phyloP scores from a whole-genome alignment of 2,888 invertebrate genomes.

The Megastigmus dorsalis region DNA sequence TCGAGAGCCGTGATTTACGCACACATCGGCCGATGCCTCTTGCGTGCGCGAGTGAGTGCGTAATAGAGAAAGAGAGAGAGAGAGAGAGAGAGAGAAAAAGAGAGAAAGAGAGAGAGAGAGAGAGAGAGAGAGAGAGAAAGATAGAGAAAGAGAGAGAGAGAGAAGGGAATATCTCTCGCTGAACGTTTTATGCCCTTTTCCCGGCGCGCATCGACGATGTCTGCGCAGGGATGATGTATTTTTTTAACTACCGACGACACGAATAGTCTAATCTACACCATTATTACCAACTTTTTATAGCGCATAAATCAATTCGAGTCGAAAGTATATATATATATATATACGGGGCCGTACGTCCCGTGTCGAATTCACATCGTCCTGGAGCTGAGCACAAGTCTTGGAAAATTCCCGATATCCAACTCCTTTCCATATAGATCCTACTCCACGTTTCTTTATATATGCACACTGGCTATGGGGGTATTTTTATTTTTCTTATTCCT shows the following conservation, averaged over 20 bases:
- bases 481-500: constrained; percentile 12
- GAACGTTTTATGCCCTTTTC: constrained; percentile 16
- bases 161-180: constrained; percentile 5
- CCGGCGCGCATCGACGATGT: no score
- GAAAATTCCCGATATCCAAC: constrained; percentile 35
- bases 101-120: background rate
- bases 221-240: constrained; percentile 25
- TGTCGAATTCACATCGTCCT: constrained; percentile 56
- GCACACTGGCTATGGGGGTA: background rate
- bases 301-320: constrained; percentile 64
- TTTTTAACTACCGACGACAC: constrained; percentile 68
- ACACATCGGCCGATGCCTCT: background rate
- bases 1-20: constrained; percentile 28
- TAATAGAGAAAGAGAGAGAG: constrained; percentile 31
- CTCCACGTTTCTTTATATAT: constrained; percentile 1
- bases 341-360: constrained; percentile 57
- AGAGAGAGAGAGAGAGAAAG: constrained; percentile 32
- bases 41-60: background rate
- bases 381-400: constrained; percentile 16
- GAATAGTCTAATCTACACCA: constrained; percentile 65
- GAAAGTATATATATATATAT: constrained; percentile 29
- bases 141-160: constrained; percentile 22
- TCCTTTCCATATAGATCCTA: background rate
- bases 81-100: constrained; percentile 29
- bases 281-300: constrained; percentile 66